These are phyloP conservation scores for Agonopterix alstromeriana DNA, from an alignment of 2,888 invertebrate genomes.

Conservation along the genomic window DNA sequence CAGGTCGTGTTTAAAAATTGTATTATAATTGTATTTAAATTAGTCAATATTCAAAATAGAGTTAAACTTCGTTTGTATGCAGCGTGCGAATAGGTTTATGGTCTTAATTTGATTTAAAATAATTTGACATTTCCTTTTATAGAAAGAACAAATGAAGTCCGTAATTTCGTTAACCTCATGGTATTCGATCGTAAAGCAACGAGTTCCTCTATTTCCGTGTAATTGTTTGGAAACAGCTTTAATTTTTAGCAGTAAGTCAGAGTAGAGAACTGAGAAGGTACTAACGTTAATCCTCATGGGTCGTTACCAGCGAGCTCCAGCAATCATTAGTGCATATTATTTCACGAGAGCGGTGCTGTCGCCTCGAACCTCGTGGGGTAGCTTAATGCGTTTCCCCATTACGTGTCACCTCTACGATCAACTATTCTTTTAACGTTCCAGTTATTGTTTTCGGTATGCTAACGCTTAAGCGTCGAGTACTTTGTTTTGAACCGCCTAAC, in stretches of 20 bases:
- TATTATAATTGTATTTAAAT: too few species aligned
- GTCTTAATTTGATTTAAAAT: too few species aligned
- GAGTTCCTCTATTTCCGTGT: background rate
- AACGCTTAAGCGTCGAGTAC: background rate
- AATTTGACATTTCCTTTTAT: too few species aligned
- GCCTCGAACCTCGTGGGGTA: conserved; percentile 27
- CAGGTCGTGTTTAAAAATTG: too few species aligned
- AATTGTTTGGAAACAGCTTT: background rate
- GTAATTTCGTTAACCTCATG: too few species aligned
- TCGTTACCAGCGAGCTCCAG: conserved; percentile 29
- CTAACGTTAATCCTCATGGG: conserved; percentile 31
- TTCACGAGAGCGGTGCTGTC: conserved; percentile 31
- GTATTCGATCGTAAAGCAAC: too few species aligned
- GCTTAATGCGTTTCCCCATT: conserved; percentile 62
- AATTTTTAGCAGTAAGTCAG: background rate
- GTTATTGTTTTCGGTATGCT: conserved; percentile 27
- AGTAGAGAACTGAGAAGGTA: conserved; percentile 2
- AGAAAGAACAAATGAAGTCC: too few species aligned
- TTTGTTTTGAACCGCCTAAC: background rate
- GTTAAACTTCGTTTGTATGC: too few species aligned
- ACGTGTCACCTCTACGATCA: conserved; percentile 46
- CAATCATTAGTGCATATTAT: conserved; percentile 63
- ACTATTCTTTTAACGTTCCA: conserved; percentile 28
- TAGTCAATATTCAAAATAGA: too few species aligned
- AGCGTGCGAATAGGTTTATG: too few species aligned